Evolutionary conservation across 2,888 invertebrate genomes (phyloP).

Genomic region (Myathropa florea): DNA sequence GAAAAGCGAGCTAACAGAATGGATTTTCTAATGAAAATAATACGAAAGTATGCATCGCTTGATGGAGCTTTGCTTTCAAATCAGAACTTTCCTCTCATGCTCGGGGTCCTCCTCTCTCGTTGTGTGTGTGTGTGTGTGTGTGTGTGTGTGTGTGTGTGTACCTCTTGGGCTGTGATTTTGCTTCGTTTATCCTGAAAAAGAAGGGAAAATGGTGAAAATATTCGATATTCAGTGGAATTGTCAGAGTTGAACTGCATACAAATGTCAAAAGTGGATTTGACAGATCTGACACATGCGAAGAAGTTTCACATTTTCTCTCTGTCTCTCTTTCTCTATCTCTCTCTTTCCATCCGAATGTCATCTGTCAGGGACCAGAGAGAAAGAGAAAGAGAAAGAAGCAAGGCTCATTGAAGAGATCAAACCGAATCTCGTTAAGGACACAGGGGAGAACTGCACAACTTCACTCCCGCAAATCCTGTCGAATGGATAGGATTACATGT

Average conservation of each 20-base stretch:
- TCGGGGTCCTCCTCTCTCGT: neutral
- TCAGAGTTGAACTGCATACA: neutral
- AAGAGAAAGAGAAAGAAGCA: neutral
- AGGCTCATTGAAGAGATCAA: constrained; percentile 24
- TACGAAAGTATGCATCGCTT: neutral
- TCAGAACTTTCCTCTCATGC: neutral
- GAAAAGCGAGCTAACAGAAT: neutral
- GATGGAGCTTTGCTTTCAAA: constrained; percentile 2
- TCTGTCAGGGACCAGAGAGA: neutral
- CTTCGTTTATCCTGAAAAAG: neutral
- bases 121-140: neutral
- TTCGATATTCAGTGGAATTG: neutral
- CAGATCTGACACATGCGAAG: constrained; percentile 64
- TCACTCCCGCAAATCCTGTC: neutral
- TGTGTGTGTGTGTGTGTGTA: too few relatives aligned
- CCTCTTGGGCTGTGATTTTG: neutral
- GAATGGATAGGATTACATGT: constrained; percentile 34
- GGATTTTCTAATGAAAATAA: constrained; percentile 6
- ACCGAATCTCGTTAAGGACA: constrained; percentile 8
- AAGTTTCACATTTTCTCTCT: neutral
- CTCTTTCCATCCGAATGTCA: neutral
- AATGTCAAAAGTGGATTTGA: constrained; percentile 34
- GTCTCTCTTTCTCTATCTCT: neutral
- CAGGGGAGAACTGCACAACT: constrained; percentile 17
- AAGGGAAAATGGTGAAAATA: neutral